Percentiles rank a stretch among this genome's conserved stretches.
These are phyloP conservation scores for Phengaris alcon DNA, from an alignment of 2,888 invertebrate genomes.

Conservation along the genomic window DNA sequence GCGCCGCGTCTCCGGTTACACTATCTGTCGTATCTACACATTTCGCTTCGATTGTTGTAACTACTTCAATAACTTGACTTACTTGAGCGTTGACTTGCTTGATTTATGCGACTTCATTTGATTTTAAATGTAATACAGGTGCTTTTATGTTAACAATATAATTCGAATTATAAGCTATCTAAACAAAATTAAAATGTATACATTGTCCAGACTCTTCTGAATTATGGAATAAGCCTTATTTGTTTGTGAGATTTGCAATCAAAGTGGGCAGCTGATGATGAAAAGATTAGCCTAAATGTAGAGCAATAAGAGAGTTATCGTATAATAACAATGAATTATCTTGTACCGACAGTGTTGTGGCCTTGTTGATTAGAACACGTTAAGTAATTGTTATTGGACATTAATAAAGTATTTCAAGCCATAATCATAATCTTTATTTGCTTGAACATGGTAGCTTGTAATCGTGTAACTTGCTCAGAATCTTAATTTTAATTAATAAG, in stretches of 20 bases:
- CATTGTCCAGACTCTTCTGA: background rate
- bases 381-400: background rate
- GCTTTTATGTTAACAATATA: background rate
- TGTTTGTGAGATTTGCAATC: background rate
- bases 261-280: constrained; percentile 2
- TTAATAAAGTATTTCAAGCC: background rate
- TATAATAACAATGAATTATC: constrained; percentile 5
- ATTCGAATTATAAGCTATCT: background rate
- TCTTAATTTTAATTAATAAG: no score
- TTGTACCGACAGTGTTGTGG: background rate
- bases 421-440: no score
- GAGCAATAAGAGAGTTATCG: constrained; percentile 10
- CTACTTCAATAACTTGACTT: background rate
- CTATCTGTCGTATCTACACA: background rate
- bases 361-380: constrained; percentile 17
- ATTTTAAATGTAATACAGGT: background rate
- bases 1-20: constrained; percentile 37
- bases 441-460: no score
- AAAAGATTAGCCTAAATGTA: constrained; percentile 19
- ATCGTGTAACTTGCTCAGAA: background rate
- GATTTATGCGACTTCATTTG: background rate
- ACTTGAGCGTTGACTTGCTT: background rate
- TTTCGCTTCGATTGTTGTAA: background rate
- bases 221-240: background rate
- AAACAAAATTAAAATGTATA: background rate